phyloP scores from a whole-genome alignment of 2,797 vertebrate species.

The Chaenodraco wilsoni region DNA sequence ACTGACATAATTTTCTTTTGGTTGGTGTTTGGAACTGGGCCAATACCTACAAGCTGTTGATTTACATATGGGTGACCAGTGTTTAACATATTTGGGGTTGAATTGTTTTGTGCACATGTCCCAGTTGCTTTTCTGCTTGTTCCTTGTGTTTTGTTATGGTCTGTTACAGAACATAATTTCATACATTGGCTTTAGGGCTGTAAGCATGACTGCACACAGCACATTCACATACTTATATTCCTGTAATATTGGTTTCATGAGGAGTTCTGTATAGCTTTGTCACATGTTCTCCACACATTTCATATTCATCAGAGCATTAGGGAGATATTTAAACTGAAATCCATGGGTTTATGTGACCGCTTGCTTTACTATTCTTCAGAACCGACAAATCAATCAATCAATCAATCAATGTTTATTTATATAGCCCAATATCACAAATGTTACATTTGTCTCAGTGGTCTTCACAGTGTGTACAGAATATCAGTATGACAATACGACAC shows the following conservation, averaged over 20 bases:
- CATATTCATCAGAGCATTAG: conserved; percentile 3
- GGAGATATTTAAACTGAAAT: not conserved
- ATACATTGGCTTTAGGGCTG: conserved; percentile 17
- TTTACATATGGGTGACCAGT: conserved; percentile 5
- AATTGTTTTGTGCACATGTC: not conserved
- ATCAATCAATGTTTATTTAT: too few species aligned
- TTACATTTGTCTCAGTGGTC: too few species aligned
- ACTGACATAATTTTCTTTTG: conserved; percentile 6
- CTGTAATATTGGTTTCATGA: conserved; percentile 22
- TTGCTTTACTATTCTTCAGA: conserved; percentile 11
- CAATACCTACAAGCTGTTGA: not conserved
- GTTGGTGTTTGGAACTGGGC: not conserved
- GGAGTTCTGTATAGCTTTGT: conserved; percentile 19
- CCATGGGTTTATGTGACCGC: conserved; percentile 17
- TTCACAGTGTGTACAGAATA: too few species aligned
- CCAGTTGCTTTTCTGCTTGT: not conserved
- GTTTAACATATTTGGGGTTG: not conserved
- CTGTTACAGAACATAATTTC: conserved; percentile 13
- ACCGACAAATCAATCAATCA: conserved; percentile 15
- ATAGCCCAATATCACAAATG: too few species aligned
- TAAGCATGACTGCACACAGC: conserved; percentile 18
- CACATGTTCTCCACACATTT: conserved; percentile 21
- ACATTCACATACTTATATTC: conserved; percentile 28
- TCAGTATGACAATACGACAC: too few species aligned
- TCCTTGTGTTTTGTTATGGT: not conserved